These are phyloP conservation scores for Hafferia zeledoni DNA, from an alignment of 2,797 vertebrate species.

Conservation along the genomic window DNA sequence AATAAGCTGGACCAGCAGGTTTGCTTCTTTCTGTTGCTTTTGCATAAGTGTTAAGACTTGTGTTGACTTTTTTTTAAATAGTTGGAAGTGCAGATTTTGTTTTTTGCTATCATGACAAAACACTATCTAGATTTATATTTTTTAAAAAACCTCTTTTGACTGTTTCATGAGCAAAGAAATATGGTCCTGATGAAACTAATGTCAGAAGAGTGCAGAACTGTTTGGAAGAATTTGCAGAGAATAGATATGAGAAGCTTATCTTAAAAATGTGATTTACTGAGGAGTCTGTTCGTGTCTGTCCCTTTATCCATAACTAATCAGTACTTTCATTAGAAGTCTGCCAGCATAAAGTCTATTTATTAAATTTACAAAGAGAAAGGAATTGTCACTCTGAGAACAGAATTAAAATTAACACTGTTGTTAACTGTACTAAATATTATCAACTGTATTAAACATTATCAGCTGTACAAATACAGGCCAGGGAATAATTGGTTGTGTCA, in stretches of 20 bases:
- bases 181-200: neutral
- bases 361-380: neutral
- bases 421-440: neutral
- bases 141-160: neutral
- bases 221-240: neutral
- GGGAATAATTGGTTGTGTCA: neutral
- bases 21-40: conserved; percentile 32
- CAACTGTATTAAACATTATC: neutral
- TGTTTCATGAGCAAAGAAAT: neutral
- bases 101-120: neutral
- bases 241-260: neutral
- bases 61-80: conserved; percentile 28
- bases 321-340: neutral
- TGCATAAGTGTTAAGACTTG: neutral
- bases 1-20: conserved; percentile 43
- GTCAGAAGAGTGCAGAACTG: neutral
- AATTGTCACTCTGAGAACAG: neutral
- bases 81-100: neutral
- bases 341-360: neutral
- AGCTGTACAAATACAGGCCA: neutral
- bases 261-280: neutral
- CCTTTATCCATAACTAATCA: neutral
- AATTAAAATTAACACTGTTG: neutral
- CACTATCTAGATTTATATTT: neutral
- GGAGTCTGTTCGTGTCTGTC: neutral